Evolutionary conservation across 1,140 invertebrate species (phyloP).

Genomic region (Daktulosphaira vitifoliae): DNA sequence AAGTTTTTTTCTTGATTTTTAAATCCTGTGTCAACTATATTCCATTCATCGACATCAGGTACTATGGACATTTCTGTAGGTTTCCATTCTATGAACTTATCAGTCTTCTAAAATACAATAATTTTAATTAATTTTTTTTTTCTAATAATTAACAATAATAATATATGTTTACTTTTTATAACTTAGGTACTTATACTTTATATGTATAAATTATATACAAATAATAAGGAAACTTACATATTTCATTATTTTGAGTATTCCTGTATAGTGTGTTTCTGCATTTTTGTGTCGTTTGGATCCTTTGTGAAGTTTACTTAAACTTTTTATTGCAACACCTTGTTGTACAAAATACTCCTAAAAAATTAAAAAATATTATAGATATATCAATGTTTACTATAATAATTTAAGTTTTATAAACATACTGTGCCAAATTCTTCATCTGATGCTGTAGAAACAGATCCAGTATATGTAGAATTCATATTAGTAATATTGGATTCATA

Average conservation of each 20-base stretch:
- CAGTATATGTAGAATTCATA: conserved; percentile 31
- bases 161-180: no score
- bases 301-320: conserved; percentile 29
- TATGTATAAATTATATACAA: no score
- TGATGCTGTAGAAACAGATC: conserved; percentile 1
- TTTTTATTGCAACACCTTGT: conserved; percentile 28
- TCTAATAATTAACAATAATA: no score
- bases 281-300: conserved; percentile 19
- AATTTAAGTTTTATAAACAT: conserved; percentile 11
- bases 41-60: conserved; percentile 72
- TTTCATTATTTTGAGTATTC: conserved; percentile 16
- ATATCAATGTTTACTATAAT: no score
- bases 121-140: conserved; percentile 6
- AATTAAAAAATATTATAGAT: conserved; percentile 13
- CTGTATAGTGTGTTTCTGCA: conserved; percentile 15
- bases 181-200: no score
- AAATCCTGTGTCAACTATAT: conserved; percentile 63
- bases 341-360: conserved; percentile 30
- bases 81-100: conserved; percentile 66
- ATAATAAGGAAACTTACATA: conserved; percentile 18
- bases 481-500: conserved; percentile 1
- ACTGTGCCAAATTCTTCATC: conserved; percentile 28
- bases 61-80: conserved; percentile 63
- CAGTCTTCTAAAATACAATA: conserved; percentile 44
- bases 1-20: conserved; percentile 48